A percentile compares a stretch with the other conserved stretches of the same genome.
phyloP scores from a whole-genome alignment of 1,140 invertebrate species.

The Phortica variegata region DNA sequence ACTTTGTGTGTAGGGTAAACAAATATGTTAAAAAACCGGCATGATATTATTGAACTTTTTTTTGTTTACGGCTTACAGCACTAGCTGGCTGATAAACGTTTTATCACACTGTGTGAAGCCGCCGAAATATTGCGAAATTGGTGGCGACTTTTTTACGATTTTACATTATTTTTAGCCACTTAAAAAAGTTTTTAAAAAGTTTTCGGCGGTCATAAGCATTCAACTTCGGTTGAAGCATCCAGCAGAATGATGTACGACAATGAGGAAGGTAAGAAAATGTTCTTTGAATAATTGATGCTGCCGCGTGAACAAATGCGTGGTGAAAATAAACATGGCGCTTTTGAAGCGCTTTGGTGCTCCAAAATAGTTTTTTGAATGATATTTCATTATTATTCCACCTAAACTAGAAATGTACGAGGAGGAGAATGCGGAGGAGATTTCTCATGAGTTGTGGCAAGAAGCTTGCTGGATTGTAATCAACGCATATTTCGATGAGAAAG shows the following conservation, averaged over 20 bases:
- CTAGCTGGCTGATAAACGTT: too few species aligned
- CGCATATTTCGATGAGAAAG: conserved; percentile 99
- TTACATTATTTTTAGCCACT: too few species aligned
- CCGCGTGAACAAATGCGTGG: conserved; percentile 11
- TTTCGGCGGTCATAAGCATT: too few species aligned
- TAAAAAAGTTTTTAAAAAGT: too few species aligned
- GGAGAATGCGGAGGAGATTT: conserved; percentile 76
- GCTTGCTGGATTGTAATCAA: conserved; percentile 99
- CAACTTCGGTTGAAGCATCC: too few species aligned
- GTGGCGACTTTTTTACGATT: too few species aligned
- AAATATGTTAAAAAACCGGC: too few species aligned
- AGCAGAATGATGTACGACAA: conserved; percentile 52
- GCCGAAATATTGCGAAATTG: too few species aligned
- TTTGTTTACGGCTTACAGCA: too few species aligned
- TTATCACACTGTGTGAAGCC: too few species aligned
- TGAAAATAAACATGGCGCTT: conserved; percentile 38
- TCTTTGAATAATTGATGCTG: neutral
- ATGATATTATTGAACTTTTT: too few species aligned
- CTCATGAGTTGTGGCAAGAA: conserved; percentile 96
- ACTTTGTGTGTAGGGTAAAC: too few species aligned
- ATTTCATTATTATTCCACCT: neutral
- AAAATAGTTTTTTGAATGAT: neutral
- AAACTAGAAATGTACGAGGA: conserved; percentile 44
- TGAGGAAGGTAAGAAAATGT: conserved; percentile 39
- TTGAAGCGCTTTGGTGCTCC: conserved; percentile 26